Conservation (phyloP, 2,113 vertebrate species). For the Bagarius yarrelli region DNA sequence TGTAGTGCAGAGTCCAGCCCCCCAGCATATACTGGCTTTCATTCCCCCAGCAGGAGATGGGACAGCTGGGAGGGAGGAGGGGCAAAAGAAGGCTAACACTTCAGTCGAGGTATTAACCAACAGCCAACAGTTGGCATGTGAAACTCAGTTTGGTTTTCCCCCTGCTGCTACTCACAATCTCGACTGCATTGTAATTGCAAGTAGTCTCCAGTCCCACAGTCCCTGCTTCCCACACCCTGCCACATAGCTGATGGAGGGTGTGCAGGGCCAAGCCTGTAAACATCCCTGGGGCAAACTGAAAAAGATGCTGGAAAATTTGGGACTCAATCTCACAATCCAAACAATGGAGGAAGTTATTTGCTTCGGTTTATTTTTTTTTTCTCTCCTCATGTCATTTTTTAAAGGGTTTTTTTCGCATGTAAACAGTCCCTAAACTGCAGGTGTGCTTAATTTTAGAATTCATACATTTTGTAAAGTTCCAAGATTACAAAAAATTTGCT, state of each 20-base stretch:
- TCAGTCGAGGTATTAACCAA: constrained; percentile 60
- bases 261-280: constrained; percentile 47
- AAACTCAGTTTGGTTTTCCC: constrained; percentile 62
- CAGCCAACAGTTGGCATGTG: constrained; percentile 70
- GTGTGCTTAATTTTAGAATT: constrained; percentile 37
- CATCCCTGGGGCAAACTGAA: constrained; percentile 60
- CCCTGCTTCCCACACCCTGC: constrained; percentile 58
- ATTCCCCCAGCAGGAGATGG: constrained; percentile 54
- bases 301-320: constrained; percentile 59
- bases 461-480: constrained; percentile 14
- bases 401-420: constrained; percentile 4
- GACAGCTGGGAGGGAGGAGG: constrained; percentile 62
- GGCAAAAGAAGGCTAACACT: constrained; percentile 61
- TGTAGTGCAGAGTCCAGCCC: constrained; percentile 58
- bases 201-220: constrained; percentile 34
- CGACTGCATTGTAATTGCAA: constrained; percentile 54
- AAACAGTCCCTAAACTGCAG: constrained; percentile 11
- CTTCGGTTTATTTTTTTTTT: constrained; percentile 57
- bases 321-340: constrained; percentile 43
- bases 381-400: constrained; percentile 47
- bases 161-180: constrained; percentile 59
- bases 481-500: not conserved
- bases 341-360: constrained; percentile 46
- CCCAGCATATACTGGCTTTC: constrained; percentile 52
- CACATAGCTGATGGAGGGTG: constrained; percentile 62